Evolutionary conservation across 2,113 vertebrate genomes (phyloP).

Genomic region (Bubo scandiacus): DNA sequence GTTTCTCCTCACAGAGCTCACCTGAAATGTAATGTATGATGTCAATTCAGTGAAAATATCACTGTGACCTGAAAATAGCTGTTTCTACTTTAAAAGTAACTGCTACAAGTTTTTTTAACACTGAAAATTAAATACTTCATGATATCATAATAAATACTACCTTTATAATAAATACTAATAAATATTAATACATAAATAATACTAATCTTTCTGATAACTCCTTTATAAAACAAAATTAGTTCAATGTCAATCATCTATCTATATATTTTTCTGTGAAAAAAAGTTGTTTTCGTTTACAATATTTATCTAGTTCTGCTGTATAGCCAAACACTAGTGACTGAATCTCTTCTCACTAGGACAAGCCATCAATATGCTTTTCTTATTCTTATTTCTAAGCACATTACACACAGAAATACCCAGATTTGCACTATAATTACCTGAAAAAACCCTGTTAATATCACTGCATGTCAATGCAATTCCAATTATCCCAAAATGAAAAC

Average conservation of each 20-base stretch:
- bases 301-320: neutral
- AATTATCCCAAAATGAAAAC: slow-evolving; percentile 5
- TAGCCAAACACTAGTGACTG: neutral
- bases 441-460: neutral
- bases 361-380: neutral
- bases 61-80: neutral
- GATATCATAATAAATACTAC: neutral
- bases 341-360: neutral
- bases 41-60: slow-evolving; percentile 13
- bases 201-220: neutral
- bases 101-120: neutral
- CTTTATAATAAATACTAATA: neutral
- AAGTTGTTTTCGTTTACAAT: neutral
- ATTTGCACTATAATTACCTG: neutral
- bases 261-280: neutral
- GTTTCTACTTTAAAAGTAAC: neutral
- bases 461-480: neutral
- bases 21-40: slow-evolving; percentile 74
- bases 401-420: neutral
- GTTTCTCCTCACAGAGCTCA: slow-evolving; percentile 95
- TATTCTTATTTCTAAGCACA: neutral
- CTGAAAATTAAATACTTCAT: neutral
- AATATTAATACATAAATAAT: neutral
- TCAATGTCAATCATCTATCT: neutral
- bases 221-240: neutral